Base-by-base conservation (phyloP, 2,888 invertebrate species). In the Stenotaenia linearis region DNA sequence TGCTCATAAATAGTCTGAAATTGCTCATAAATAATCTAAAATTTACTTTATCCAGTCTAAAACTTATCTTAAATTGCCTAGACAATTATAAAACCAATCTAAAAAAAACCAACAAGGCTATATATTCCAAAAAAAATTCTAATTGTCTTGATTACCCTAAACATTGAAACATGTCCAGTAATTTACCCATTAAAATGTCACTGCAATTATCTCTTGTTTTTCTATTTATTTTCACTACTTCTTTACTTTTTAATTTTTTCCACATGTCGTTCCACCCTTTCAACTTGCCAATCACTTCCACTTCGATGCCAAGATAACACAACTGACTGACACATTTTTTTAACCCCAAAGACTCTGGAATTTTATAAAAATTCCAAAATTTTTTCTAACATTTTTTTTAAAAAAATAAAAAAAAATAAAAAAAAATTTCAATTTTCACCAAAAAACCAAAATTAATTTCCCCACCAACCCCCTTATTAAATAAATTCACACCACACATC, bases 381-480 rank as follows among this genome's bases (percentile, higher is more conserved):
- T n/a, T n/a, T n/a, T n/a, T n/a, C n/a, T n/a, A n/a, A n/a, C n/a
- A n/a, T n/a, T n/a, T n/a, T n/a, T 45, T 18, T 18, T 45, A 5
- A 45, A 45, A 18, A 45, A 45, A n/a, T 45, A 3, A n/a, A 5
- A n/a, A 15, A 45, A 12, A 45, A 45, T 7, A 69, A 28, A 69
- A 69, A 69, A 56, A 56, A 56, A 56, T 23, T 56, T 21, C 21
- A n/a, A 18, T 21, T 56, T n/a, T 21, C 50, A 50, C 21, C 21
- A 50, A 21, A 50, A 32, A 32, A 32, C 9, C 32, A 9, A 32
- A 50, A 50, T 69, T 69, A 69, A 69, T 69, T 69, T 69, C 69
- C 69, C n/a, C 69, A 12, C 4, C 69, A 69, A 69, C 28, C 69
- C 28, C n/a, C 69, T 69, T 69, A 69, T 69, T 69, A 69, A 69